Conservation (phyloP, 2,797 vertebrate genomes). For the Bradypodion ventrale region DNA sequence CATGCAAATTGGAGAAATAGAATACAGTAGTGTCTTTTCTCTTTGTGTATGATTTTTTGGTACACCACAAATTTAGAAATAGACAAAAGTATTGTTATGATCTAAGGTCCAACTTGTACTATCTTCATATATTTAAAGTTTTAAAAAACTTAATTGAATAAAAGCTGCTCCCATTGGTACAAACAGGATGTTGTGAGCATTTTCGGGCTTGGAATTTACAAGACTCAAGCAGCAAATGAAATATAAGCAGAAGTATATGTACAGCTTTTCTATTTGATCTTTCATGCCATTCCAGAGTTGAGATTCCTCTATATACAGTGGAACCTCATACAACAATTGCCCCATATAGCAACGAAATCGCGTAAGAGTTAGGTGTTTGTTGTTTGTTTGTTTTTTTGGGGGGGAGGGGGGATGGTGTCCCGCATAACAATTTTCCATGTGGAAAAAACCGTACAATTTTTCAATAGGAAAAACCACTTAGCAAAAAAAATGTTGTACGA, state of each 20-base stretch:
- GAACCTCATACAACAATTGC: no score
- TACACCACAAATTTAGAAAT: slow-evolving; percentile 32
- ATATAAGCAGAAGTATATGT: no score
- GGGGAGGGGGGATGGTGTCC: no score
- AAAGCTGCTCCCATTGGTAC: accelerated
- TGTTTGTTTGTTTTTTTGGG: no score
- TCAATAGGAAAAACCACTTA: no score
- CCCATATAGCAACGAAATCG: no score
- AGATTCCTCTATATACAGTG: background rate
- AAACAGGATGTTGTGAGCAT: background rate
- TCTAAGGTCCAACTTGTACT: slow-evolving; percentile 1
- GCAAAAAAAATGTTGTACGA: no score
- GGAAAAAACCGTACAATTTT: no score
- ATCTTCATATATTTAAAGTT: slow-evolving; percentile 20
- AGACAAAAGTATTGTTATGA: background rate
- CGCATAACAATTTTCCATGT: no score
- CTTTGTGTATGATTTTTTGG: slow-evolving; percentile 8
- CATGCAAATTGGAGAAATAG: background rate
- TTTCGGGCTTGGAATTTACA: slow-evolving; percentile 4
- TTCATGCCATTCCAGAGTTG: background rate
- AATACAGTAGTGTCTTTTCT: slow-evolving; percentile 16
- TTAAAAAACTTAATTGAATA: slow-evolving; percentile 18
- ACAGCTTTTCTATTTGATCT: slow-evolving; percentile 1
- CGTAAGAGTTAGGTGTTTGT: no score
- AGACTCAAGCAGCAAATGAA: slow-evolving; percentile 1